Evolutionary conservation across 1,140 invertebrate genomes (phyloP), one percentile per base, ranked within the genome.

Genomic region (Heterodera schachtii): DNA sequence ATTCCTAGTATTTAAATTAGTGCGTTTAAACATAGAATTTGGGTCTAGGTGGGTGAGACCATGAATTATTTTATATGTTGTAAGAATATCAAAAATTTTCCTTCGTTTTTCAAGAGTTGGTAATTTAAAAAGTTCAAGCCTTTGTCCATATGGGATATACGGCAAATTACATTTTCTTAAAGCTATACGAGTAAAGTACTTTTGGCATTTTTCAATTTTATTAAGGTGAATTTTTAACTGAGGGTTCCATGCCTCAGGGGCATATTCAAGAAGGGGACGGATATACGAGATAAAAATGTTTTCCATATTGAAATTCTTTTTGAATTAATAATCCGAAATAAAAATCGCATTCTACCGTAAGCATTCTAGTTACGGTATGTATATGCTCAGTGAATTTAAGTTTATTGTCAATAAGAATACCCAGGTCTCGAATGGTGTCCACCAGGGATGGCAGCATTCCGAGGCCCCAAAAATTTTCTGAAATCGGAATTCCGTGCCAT

Each of bases 341-440:
- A 6, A 49, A 49, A 49, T 4, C 47, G 73, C 21, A 57, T 21
- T 75, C 44, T 3, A 52, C 3, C 71, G n/a, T 46, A 76, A 9
- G 75, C 47, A 19, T 76, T 67, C 21, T 73, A 76, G 64, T 46
- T 11, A 76, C 11, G 6, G 49, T 44, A 19, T 52, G 9, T 11
- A 76, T 76, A 19, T 76, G 75, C 7, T 11, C 31, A 11, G 41
- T 46, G 71, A 76, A 76, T 5, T 44, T 43, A 6, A 76, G 16
- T 2, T 76, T 76, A 19, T 44, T 44, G 7, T 76, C 9, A 52
- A 76, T 76, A 11, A 46, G 8, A 64, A 76, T 52, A 11, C 75
- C 43, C 3, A 76, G 16, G 16, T 76, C 43, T 46, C 43, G 6
- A 73, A 67, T 70, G n/a, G n/a, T n/a, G n/a, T n/a, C n/a, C n/a